Conservation (phyloP, 2,113 vertebrate species). For the Actenoides lindsayi region DNA sequence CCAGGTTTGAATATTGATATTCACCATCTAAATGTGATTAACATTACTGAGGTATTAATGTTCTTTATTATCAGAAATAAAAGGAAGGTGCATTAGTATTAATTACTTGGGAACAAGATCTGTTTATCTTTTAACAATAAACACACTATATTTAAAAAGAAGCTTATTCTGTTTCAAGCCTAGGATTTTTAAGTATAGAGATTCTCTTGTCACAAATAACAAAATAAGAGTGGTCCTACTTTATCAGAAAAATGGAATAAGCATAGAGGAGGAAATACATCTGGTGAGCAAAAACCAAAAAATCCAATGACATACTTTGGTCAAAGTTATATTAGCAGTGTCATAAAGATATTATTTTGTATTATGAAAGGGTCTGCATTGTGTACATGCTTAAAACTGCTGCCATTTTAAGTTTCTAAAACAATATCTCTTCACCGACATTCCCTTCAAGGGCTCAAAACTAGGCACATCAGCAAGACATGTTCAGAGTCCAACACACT, state of each 20-base stretch:
- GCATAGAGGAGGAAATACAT: not conserved
- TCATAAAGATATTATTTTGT: not conserved
- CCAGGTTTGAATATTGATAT: not conserved
- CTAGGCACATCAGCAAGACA: not conserved
- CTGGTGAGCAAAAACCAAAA: not conserved
- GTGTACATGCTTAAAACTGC: not conserved
- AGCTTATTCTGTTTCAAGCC: not conserved
- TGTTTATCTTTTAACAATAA: not conserved
- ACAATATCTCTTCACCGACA: not conserved
- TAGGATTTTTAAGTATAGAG: not conserved
- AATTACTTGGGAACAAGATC: not conserved
- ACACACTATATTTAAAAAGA: not conserved
- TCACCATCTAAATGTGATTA: not conserved
- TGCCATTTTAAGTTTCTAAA: not conserved
- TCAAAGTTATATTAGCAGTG: not conserved
- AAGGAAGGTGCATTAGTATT: not conserved
- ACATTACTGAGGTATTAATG: not conserved
- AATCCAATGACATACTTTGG: not conserved
- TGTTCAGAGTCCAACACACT: not conserved
- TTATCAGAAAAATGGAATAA: not conserved
- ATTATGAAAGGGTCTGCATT: not conserved
- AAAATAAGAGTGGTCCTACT: not conserved
- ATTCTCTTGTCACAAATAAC: not conserved
- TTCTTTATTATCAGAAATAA: not conserved
- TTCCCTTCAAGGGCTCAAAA: not conserved